Evolutionary conservation across 2,113 vertebrate species (phyloP).

Genomic region (Oryzias curvinotus): DNA sequence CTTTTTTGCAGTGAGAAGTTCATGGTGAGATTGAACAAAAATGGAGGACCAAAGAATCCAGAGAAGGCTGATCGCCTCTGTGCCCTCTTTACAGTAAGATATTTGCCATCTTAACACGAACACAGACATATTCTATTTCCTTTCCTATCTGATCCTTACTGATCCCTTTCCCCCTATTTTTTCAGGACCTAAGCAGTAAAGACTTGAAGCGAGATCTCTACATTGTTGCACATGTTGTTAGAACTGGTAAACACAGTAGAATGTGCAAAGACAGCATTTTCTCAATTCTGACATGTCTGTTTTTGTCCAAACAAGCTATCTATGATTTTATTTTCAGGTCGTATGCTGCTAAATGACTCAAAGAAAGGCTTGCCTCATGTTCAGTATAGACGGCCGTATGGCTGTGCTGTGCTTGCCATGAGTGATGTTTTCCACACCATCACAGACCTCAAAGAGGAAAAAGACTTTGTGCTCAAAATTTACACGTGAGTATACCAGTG

Average conservation of each 20-base stretch:
- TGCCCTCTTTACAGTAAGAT: conserved; percentile 90
- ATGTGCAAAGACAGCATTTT: background rate
- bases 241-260: conserved; percentile 83
- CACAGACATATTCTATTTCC: background rate
- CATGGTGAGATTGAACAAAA: conserved; percentile 97
- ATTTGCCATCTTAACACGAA: background rate
- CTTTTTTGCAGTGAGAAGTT: conserved; percentile 90
- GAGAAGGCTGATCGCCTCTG: conserved; percentile 96
- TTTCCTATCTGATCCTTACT: background rate
- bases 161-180: conserved; percentile 18
- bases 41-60: conserved; percentile 92
- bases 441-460: conserved; percentile 93
- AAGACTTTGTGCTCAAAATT: conserved; percentile 97
- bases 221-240: conserved; percentile 92
- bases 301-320: background rate
- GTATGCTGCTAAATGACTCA: conserved; percentile 94
- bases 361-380: conserved; percentile 92
- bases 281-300: background rate
- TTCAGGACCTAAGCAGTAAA: conserved; percentile 94
- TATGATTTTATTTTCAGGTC: conserved; percentile 76
- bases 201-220: conserved; percentile 96
- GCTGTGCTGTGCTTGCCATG: conserved; percentile 90
- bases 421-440: conserved; percentile 91
- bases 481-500: conserved; percentile 86
- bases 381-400: conserved; percentile 91